Base-by-base conservation (phyloP, 2,797 vertebrate species). In the Protosalanx chinensis region DNA sequence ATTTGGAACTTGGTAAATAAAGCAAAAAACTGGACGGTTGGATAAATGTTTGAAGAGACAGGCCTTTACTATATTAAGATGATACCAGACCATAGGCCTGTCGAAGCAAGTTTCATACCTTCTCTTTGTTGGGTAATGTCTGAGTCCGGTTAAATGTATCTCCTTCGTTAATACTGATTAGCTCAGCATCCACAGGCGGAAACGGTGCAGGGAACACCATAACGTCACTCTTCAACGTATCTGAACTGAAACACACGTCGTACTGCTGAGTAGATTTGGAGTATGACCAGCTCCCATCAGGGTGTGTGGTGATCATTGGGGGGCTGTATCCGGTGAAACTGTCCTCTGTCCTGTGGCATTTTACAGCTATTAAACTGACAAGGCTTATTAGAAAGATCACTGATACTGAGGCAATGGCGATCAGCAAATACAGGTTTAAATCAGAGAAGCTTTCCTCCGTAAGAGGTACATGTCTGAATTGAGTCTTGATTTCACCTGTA, bases 351-450 rank as follows among this genome's bases (percentile, higher is more conserved):
- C 79, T 93, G 88, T 91, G 93, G 87, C 94, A 96, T 89, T 93
- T 95, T 74, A 95, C 89, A 72, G 91, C 88, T 69, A 88, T 84
- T 71, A 96, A 83, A 81, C 92, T 89, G 78, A 95, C 74, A 72
- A 95, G 72, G 64, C 92, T 93, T 86, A 95, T 90, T 81, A 96
- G 89, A 81, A 96, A 95, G 86, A 95, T 89, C 29, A 94, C 92
- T 69, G 94, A 94, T 76, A 95, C 87, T 66, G 92, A 89, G 57
- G 92, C 90, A 81, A 95, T 89, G 68, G 92, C 91, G 18, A 96
- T 94, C 75, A 95, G 94, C 81, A 96, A 90, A 89, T 96, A 95
- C 77, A 95, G 83, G 32, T 94, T 94, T 35, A 93, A 88, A 81
- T 93, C 91, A 46, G 94, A 87, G 71, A 88, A 88, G 72, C 63